Conservation (phyloP, 2,113 vertebrate genomes). For the Bambusicola thoracicus region DNA sequence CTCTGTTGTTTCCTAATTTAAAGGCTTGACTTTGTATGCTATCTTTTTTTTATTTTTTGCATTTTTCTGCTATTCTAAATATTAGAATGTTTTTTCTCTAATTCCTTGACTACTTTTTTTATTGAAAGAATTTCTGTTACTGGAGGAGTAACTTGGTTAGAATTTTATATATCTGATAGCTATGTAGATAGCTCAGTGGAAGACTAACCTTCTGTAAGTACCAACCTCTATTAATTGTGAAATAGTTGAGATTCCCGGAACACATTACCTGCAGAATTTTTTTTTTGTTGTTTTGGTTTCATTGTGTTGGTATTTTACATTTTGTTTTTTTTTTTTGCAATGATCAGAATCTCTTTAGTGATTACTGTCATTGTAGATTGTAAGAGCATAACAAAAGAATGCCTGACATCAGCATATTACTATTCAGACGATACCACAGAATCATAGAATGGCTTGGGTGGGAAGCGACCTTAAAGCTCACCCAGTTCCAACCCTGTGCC, state of each 20-base stretch:
- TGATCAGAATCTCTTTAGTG: slow-evolving; percentile 1
- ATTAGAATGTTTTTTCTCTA: background rate
- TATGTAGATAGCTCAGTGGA: background rate
- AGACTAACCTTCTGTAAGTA: background rate
- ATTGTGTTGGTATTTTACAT: rapidly evolving
- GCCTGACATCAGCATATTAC: background rate
- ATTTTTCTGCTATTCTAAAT: background rate
- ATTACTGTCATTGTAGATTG: slow-evolving; percentile 34
- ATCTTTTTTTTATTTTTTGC: background rate
- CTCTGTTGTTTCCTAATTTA: background rate
- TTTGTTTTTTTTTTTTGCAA: background rate
- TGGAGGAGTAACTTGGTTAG: background rate
- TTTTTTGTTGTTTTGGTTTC: slow-evolving; percentile 44
- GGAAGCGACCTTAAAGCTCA: too few relatives aligned
- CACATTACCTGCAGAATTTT: slow-evolving; percentile 17
- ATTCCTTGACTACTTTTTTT: background rate
- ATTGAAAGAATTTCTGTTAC: background rate
- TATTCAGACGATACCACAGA: background rate
- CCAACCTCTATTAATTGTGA: background rate
- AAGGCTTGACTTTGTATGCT: background rate
- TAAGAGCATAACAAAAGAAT: slow-evolving; percentile 39
- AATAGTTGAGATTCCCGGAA: slow-evolving; percentile 40
- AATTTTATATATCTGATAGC: background rate
- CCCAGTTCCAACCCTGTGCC: too few relatives aligned
- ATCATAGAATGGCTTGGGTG: background rate